Evolutionary conservation across 1,140 invertebrate genomes (phyloP), one percentile per base, ranked within the genome.

Genomic region (Megathymus violae): DNA sequence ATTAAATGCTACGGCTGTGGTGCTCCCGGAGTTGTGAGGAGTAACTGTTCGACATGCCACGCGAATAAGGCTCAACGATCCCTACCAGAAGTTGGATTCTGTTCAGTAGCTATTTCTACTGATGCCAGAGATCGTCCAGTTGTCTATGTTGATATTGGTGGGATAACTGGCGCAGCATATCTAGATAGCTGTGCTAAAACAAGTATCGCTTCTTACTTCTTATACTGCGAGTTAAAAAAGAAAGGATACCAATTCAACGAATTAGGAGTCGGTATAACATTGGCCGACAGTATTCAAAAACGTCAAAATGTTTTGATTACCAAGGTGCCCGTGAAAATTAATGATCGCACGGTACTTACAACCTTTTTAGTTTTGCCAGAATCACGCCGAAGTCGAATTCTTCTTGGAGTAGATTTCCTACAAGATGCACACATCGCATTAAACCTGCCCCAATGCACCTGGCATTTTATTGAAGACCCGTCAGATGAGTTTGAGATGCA

Each of bases 321-420:
- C 4, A 14, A 51, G n/a, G 67, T 14, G 0, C 17, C 22, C 3
- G 67, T 65, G 0, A 11, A 44, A 7, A 0, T 65, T 9, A 27
- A 11, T 31, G 52, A 47, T 4, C 27, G 41, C 3, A 62, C 46
- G 3, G 36, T 62, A 14, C 3, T 7, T 0, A 65, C 69, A 3
- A 71, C 17, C 1, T 68, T 71, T 9, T 3, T 71, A 0, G 69
- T 71, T 10, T 7, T 71, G 10, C 69, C 65, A 0, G 54, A 65
- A 6, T 22, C 44, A 9, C 15, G 15, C 11, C 15, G 64, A 0
- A 71, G 64, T 34, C n/a, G 43, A 1, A 71, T 62, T 7, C 50
- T 71, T 0, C 34, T 71, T n/a, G 69, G 65, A 0, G 36, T 68
- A 15, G 69, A 62, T 1, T 72, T 72, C 6, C 40, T 72, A 4